Conservation (phyloP, 2,888 invertebrate species). For the Koerneria pararmatus region DNA sequence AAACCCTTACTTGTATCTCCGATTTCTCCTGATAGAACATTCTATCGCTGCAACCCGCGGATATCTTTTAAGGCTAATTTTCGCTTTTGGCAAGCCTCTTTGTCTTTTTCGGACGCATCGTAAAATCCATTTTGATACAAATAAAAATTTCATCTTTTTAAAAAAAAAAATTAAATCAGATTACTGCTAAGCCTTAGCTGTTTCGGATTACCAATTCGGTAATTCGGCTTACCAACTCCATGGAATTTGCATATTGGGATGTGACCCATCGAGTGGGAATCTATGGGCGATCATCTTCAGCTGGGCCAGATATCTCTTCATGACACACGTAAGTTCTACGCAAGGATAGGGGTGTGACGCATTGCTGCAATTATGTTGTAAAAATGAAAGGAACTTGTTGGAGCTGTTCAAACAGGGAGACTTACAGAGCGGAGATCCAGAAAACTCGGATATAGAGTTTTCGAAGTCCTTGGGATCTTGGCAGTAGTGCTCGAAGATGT, state of each 20-base stretch:
- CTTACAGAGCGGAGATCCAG: slow-evolving; percentile 74
- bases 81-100: too few relatives aligned
- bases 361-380: background rate
- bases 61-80: too few relatives aligned
- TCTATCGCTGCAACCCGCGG: too few relatives aligned
- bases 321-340: slow-evolving; percentile 11
- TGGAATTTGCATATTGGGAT: slow-evolving; percentile 11
- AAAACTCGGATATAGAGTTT: slow-evolving; percentile 82
- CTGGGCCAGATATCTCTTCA: slow-evolving; percentile 16
- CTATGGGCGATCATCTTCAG: slow-evolving; percentile 13
- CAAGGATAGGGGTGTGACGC: slow-evolving; percentile 10
- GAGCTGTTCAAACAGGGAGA: background rate
- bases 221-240: slow-evolving; percentile 5
- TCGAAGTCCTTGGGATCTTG: slow-evolving; percentile 87
- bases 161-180: too few relatives aligned
- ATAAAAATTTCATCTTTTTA: too few relatives aligned
- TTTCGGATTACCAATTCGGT: too few relatives aligned
- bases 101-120: too few relatives aligned
- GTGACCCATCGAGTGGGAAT: slow-evolving; percentile 15
- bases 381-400: background rate
- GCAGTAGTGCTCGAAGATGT: slow-evolving; percentile 84
- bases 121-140: too few relatives aligned
- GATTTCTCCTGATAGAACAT: too few relatives aligned
- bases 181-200: too few relatives aligned
- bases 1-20: too few relatives aligned